Conservation (phyloP, 2,797 vertebrate species). For the Cryptoblepharus egeriae region DNA sequence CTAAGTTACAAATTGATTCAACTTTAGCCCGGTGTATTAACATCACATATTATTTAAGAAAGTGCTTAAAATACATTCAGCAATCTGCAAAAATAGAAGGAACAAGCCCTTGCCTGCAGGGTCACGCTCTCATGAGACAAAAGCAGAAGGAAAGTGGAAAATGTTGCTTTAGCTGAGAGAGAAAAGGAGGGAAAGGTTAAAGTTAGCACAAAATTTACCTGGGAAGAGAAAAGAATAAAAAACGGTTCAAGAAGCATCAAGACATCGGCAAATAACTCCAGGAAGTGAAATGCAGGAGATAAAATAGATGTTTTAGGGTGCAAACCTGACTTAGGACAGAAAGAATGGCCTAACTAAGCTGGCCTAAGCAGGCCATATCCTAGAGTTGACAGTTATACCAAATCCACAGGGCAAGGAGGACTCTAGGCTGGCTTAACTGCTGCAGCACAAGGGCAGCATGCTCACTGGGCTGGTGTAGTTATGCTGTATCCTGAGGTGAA, state of each 20-base stretch:
- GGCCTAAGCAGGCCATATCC: no score
- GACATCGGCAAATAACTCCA: not conserved
- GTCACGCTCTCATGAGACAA: not conserved
- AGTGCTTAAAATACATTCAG: not conserved
- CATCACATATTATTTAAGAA: not conserved
- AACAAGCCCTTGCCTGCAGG: not conserved
- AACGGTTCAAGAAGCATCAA: no score
- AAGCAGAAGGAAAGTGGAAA: not conserved
- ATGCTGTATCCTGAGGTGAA: no score
- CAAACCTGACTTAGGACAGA: no score
- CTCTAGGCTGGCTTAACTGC: no score
- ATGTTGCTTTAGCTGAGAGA: not conserved
- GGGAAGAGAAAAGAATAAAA: not conserved
- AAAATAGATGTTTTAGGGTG: not conserved
- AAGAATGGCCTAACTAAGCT: no score
- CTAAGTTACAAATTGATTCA: slow-evolving; percentile 6
- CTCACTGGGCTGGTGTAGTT: no score
- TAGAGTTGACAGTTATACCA: no score
- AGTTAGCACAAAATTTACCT: not conserved
- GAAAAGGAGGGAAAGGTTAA: not conserved
- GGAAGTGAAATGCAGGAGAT: not conserved
- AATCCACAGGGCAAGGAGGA: no score
- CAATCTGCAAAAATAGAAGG: not conserved
- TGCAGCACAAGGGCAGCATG: no score
- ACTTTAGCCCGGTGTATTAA: not conserved